phyloP scores from a whole-genome alignment of 2,888 invertebrate species.

The Epistrophe grossulariae region DNA sequence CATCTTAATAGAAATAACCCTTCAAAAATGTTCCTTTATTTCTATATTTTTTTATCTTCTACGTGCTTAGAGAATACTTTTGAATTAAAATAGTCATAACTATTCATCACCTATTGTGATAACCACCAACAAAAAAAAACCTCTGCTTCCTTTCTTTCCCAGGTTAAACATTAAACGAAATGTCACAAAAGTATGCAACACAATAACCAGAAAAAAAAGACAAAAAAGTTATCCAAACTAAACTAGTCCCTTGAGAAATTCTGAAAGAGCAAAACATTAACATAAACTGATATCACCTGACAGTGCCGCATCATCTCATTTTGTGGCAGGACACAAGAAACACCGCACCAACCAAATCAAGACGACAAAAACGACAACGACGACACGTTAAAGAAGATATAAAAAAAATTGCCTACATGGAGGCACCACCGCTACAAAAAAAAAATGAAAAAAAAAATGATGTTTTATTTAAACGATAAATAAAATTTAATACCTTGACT shows the following conservation, averaged over 20 bases:
- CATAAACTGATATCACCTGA: slow-evolving; percentile 73
- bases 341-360: slow-evolving; percentile 6
- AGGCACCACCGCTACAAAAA: not conserved
- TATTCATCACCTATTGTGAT: slow-evolving; percentile 62
- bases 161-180: slow-evolving; percentile 47
- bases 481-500: slow-evolving; percentile 70
- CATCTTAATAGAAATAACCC: not conserved
- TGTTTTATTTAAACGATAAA: slow-evolving; percentile 74
- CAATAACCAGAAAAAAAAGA: not conserved
- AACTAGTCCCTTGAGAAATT: slow-evolving; percentile 71
- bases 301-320: slow-evolving; percentile 57
- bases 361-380: slow-evolving; percentile 24
- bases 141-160: not conserved
- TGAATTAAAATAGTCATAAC: slow-evolving; percentile 56
- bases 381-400: not conserved
- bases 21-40: not conserved
- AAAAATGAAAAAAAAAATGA: slow-evolving; percentile 34
- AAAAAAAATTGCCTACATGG: slow-evolving; percentile 25
- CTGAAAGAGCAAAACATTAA: slow-evolving; percentile 57
- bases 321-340: slow-evolving; percentile 39
- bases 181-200: slow-evolving; percentile 19
- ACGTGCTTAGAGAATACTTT: not conserved
- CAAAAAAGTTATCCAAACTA: slow-evolving; percentile 37
- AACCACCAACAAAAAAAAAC: slow-evolving; percentile 10
- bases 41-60: not conserved